Conservation (phyloP, 2,113 vertebrate genomes). For the Megalops atlanticus region DNA sequence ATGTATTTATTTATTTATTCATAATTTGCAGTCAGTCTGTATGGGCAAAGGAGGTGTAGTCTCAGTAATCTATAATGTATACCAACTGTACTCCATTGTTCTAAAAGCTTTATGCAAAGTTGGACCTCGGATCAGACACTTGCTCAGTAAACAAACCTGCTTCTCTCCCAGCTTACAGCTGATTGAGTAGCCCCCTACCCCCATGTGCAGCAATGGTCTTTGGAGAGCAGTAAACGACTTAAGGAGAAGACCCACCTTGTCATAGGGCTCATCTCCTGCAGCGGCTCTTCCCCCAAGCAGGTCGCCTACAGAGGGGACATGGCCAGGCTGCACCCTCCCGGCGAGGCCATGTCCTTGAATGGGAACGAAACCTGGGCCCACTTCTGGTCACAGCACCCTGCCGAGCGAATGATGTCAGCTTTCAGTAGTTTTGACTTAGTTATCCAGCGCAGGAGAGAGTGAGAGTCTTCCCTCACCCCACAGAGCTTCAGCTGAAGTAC, state of each 20-base stretch:
- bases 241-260: conserved; percentile 52
- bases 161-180: neutral
- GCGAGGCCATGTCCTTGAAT: too few relatives aligned
- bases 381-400: too few relatives aligned
- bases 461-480: neutral
- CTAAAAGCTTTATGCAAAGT: too few relatives aligned
- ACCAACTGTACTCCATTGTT: too few relatives aligned
- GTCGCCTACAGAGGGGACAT: conserved; percentile 43
- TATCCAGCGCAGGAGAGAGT: neutral
- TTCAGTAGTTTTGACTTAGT: neutral
- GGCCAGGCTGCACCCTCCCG: conserved; percentile 24
- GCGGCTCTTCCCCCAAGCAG: conserved; percentile 52
- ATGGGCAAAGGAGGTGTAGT: too few relatives aligned
- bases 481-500: neutral
- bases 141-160: neutral
- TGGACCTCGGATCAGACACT: too few relatives aligned
- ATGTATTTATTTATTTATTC: too few relatives aligned
- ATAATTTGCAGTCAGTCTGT: too few relatives aligned
- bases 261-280: conserved; percentile 56
- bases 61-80: too few relatives aligned
- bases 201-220: neutral
- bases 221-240: neutral
- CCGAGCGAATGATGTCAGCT: neutral
- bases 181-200: neutral
- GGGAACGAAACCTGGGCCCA: too few relatives aligned